Evolutionary conservation across 2,797 vertebrate species (phyloP).

Genomic region (Notoglanidium macrostoma): DNA sequence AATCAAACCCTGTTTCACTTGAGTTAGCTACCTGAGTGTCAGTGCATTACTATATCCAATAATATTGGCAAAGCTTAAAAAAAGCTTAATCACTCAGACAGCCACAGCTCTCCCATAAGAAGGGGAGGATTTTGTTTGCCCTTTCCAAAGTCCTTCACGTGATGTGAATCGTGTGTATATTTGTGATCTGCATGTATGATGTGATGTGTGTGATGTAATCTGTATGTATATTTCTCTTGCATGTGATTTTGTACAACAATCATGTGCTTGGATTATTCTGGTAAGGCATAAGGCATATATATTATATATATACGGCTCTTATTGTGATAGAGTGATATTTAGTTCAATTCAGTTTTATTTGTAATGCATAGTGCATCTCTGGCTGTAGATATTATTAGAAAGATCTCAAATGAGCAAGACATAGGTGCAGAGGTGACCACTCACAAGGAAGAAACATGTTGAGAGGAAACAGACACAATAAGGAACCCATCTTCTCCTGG

Average conservation of each 20-base stretch:
- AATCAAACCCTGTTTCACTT: not conserved
- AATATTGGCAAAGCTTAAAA: slow-evolving; percentile 20
- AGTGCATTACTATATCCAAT: slow-evolving; percentile 15
- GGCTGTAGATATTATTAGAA: not conserved
- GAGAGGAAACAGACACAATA: not conserved
- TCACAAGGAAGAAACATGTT: not conserved
- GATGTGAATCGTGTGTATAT: not conserved
- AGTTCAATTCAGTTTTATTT: not conserved
- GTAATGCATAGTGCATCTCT: not conserved
- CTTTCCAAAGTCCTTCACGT: slow-evolving; percentile 10
- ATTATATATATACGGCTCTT: not conserved
- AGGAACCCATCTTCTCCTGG: not conserved
- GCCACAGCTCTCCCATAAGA: not conserved
- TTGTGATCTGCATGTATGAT: no score
- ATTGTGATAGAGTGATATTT: not conserved
- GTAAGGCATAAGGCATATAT: not conserved
- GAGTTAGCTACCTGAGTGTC: not conserved
- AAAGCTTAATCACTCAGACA: slow-evolving; percentile 20
- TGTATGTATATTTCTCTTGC: not conserved
- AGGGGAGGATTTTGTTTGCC: slow-evolving; percentile 18
- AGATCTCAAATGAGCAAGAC: not conserved
- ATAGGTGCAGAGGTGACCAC: not conserved
- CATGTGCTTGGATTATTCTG: no score
- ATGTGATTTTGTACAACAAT: not conserved
- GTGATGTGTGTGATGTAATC: not conserved